phyloP scores from a whole-genome alignment of 2,888 invertebrate species.

The Lypha dubia region DNA sequence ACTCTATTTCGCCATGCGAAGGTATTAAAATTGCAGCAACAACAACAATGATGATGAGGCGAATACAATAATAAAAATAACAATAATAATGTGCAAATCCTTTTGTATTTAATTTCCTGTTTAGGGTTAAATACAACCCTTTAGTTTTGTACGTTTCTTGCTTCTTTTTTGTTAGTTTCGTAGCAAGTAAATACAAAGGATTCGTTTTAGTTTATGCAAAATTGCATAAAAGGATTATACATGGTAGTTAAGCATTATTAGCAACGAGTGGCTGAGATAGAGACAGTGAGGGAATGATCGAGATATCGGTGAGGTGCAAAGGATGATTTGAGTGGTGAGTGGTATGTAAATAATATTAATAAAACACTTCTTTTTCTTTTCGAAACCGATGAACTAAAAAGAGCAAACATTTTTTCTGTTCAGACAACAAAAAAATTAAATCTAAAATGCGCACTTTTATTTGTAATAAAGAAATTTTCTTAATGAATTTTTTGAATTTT shows the following conservation, averaged over 20 bases:
- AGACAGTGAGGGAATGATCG: too few species aligned
- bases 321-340: background rate
- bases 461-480: too few species aligned
- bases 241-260: constrained; percentile 25
- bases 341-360: constrained; percentile 11
- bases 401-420: constrained; percentile 22
- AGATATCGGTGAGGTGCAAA: background rate
- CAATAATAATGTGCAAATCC: constrained; percentile 57
- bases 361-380: constrained; percentile 1
- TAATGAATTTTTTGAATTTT: too few species aligned
- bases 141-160: background rate
- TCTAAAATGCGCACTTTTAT: too few species aligned
- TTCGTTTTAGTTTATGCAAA: constrained; percentile 5
- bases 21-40: constrained; percentile 17
- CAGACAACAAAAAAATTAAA: too few species aligned
- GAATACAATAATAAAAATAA: constrained; percentile 31
- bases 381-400: background rate
- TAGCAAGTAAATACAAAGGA: constrained; percentile 16
- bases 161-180: background rate
- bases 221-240: constrained; percentile 46
- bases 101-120: constrained; percentile 68
- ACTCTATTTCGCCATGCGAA: constrained; percentile 11
- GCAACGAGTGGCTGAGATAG: background rate
- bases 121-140: constrained; percentile 61
- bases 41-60: constrained; percentile 2